These are phyloP conservation scores for Bufotes viridis DNA, from an alignment of 2,797 vertebrate genomes.

Conservation along the genomic window DNA sequence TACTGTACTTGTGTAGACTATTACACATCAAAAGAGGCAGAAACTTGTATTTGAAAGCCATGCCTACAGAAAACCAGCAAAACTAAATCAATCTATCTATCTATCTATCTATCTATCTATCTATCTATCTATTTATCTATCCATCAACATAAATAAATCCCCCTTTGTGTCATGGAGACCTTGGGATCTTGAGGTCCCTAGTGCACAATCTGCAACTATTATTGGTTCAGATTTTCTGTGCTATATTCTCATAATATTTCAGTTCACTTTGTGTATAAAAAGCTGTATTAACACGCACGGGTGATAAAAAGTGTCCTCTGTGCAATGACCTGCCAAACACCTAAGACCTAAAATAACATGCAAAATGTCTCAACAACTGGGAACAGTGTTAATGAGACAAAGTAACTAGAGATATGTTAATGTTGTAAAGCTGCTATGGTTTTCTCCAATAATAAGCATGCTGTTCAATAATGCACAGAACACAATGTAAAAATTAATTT, in stretches of 20 bases:
- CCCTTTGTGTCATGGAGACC: background rate
- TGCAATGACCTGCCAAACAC: background rate
- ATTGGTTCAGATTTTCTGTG: background rate
- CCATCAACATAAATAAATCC: too few relatives aligned
- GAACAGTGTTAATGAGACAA: slow-evolving; percentile 9
- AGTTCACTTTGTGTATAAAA: background rate
- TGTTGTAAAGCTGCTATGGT: background rate
- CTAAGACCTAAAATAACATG: background rate
- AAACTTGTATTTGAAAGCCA: too few relatives aligned
- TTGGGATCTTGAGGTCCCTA: background rate
- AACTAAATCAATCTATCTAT: too few relatives aligned
- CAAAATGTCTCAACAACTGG: background rate
- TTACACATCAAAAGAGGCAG: too few relatives aligned
- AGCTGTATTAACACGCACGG: background rate
- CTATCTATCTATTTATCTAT: too few relatives aligned
- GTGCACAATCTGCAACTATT: background rate
- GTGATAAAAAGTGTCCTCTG: background rate
- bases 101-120: too few relatives aligned
- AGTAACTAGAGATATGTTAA: background rate
- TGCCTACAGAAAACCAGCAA: too few relatives aligned
- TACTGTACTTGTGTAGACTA: too few relatives aligned
- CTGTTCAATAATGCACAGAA: background rate
- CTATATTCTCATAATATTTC: background rate
- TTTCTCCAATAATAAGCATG: background rate
- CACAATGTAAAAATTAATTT: background rate